phyloP scores from a whole-genome alignment of 2,113 vertebrate genomes.

The Nyctibius bracteatus region DNA sequence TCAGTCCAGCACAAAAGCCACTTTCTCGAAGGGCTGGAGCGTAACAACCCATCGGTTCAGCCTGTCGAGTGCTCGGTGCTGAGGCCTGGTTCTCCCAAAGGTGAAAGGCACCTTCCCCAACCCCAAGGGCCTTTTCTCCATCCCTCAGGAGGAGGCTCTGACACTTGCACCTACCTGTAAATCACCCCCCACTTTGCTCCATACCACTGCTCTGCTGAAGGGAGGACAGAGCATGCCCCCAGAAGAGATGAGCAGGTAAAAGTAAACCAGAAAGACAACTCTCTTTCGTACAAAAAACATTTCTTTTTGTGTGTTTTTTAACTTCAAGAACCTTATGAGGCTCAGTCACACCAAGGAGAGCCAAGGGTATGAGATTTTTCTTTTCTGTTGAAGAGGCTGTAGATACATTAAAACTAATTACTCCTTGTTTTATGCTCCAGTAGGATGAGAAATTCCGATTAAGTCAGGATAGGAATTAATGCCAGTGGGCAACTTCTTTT shows the following conservation, averaged over 20 bases:
- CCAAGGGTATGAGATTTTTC: slow-evolving; percentile 28
- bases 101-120: fast-evolving
- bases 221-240: fast-evolving
- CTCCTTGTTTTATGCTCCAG: slow-evolving; percentile 39
- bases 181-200: neutral
- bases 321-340: neutral
- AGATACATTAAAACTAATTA: slow-evolving; percentile 37
- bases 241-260: neutral
- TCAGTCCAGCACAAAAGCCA: neutral
- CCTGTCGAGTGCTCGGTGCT: fast-evolving
- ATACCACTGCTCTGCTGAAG: fast-evolving
- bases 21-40: neutral
- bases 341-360: slow-evolving; percentile 33
- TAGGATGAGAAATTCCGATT: slow-evolving; percentile 24
- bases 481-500: neutral
- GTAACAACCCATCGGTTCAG: fast-evolving
- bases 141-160: neutral
- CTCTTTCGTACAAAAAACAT: neutral
- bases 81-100: fast-evolving
- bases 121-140: neutral
- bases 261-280: neutral
- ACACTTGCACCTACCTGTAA: fast-evolving
- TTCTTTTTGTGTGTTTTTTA: neutral
- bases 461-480: neutral
- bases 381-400: neutral